Evolutionary conservation across 2,888 invertebrate species (phyloP).

Genomic region (Piscicola geometra): DNA sequence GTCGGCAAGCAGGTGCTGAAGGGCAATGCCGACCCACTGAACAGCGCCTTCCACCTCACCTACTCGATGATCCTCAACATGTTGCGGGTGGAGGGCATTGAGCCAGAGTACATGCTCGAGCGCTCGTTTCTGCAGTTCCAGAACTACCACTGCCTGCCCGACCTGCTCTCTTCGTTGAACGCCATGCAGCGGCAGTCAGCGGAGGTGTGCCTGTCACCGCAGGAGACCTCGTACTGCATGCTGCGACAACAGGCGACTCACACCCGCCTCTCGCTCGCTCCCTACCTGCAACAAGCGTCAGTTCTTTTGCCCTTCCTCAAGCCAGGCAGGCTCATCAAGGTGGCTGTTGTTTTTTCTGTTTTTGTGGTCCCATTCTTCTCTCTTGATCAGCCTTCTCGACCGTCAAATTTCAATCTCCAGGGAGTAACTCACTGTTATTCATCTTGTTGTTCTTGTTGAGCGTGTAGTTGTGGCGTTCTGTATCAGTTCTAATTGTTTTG

Average conservation of each 20-base stretch:
- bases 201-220: slow-evolving; percentile 42
- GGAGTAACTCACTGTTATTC: too few species aligned
- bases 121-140: slow-evolving; percentile 98
- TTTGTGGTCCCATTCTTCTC: too few species aligned
- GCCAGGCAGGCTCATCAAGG: slow-evolving; percentile 85
- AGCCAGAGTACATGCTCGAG: slow-evolving; percentile 98
- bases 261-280: slow-evolving; percentile 70
- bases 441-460: too few species aligned
- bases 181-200: background rate
- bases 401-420: too few species aligned
- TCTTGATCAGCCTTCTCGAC: too few species aligned
- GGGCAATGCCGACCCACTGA: slow-evolving; percentile 91
- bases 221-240: slow-evolving; percentile 76
- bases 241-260: slow-evolving; percentile 75
- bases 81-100: slow-evolving; percentile 94
- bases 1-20: slow-evolving; percentile 62
- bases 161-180: slow-evolving; percentile 61
- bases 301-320: slow-evolving; percentile 88
- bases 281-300: slow-evolving; percentile 76
- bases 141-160: slow-evolving; percentile 90
- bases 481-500: too few species aligned
- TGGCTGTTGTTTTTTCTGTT: slow-evolving; percentile 55
- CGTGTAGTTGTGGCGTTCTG: too few species aligned
- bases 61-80: slow-evolving; percentile 98
- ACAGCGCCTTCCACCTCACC: slow-evolving; percentile 96